These are phyloP conservation scores for Malacosoma neustria DNA, from an alignment of 2,888 invertebrate species.

Conservation along the genomic window DNA sequence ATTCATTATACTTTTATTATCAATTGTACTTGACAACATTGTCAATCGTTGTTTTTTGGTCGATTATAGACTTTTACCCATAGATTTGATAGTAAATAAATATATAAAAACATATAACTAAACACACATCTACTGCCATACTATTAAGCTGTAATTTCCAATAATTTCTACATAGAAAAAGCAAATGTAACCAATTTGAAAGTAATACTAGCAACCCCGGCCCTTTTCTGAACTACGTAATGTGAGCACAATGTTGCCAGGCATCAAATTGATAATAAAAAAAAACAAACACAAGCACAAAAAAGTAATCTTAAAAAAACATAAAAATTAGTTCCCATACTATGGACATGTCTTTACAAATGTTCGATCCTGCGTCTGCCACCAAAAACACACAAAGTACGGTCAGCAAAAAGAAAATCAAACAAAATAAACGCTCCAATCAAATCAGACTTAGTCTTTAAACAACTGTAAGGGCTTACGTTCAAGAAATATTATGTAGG, in stretches of 20 bases:
- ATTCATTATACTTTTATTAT: slow-evolving; percentile 50
- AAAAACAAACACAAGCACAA: slow-evolving; percentile 69
- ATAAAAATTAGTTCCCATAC: slow-evolving; percentile 21
- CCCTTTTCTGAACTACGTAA: slow-evolving; percentile 46
- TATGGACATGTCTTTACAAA: slow-evolving; percentile 16
- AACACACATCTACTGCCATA: slow-evolving; percentile 56
- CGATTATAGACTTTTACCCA: slow-evolving; percentile 8
- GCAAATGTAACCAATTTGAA: slow-evolving; percentile 44
- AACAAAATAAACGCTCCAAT: no score
- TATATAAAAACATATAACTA: slow-evolving; percentile 32
- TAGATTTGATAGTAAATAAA: slow-evolving; percentile 19
- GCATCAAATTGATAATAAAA: slow-evolving; percentile 74
- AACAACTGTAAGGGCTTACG: no score
- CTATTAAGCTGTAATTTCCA: slow-evolving; percentile 54
- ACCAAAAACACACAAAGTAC: slow-evolving; percentile 3
- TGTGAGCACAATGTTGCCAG: slow-evolving; percentile 75
- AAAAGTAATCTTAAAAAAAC: slow-evolving; percentile 2
- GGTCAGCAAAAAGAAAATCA: background rate
- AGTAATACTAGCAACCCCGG: slow-evolving; percentile 23
- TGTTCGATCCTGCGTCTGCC: background rate
- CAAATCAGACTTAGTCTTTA: no score
- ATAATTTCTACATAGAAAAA: slow-evolving; percentile 55
- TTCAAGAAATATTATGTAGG: no score
- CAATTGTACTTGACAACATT: slow-evolving; percentile 73
- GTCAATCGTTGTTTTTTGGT: slow-evolving; percentile 34